Evolutionary conservation across 2,797 vertebrate genomes (phyloP), one percentile per base, ranked within the genome.

Genomic region (Manis crassicaudata): DNA sequence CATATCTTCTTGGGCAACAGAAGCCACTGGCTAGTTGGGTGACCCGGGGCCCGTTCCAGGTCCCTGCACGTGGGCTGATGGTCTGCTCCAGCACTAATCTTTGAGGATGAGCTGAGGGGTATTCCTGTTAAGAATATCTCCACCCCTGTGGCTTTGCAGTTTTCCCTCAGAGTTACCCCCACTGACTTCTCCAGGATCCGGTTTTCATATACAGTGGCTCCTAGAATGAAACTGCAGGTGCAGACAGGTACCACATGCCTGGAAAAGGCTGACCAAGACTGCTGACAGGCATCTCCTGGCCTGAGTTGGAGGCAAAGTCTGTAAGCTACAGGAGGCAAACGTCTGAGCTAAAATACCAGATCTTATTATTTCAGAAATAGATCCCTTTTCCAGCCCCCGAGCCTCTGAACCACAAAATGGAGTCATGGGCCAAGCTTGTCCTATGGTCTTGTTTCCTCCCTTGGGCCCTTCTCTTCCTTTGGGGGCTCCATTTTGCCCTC

Each of bases 351-450:
- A 93, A 93, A 94, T 65, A 63, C 54, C 43, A 95, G 60, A 58
- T 82, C 54, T 95, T 58, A 89, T 27, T 82, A 72, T 70, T 87
- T 92, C 54, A 94, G 90, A 93, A 89, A 43, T 50, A 81, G 50
- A 62, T 73, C 20, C 35, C 50, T 88, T 58, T 67, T 58, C 52
- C 29, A 92, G 27, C 75, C 76, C 88, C 35, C 56, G 43, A 77
- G 68, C 40, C n/a, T 73, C 40, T 37, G 50, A 86, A 67, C 63
- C 84, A 75, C 79, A 91, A 79, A 92, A 75, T 16, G n/a, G 73
- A 72, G 46, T 97, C 54, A 46, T 29, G 18, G 40, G 35, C 29
- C 81, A 90, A 40, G 62, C 7, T 50, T 79, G 52, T 87, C 56
- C 63, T 88, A 32, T 27, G 65, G 65, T 29, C 60, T 70, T 80